Percentiles rank a stretch among this genome's conserved stretches.
Conservation (phyloP, 1,140 invertebrate genomes). For the Megathymus violae region DNA sequence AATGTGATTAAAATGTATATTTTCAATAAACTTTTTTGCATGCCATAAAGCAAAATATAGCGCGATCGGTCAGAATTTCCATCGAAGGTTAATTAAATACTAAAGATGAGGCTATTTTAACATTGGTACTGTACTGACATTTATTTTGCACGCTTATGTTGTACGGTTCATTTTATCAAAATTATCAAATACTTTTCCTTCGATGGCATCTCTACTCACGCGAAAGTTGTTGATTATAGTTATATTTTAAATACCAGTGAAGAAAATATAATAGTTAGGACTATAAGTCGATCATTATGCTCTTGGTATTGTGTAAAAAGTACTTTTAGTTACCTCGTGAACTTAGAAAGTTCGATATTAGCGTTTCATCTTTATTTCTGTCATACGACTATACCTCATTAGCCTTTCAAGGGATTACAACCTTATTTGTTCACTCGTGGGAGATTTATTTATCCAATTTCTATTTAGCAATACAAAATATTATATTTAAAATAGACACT, state of each 20-base stretch:
- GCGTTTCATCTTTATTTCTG: conserved; percentile 64
- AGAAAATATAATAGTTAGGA: conserved; percentile 69
- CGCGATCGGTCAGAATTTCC: conserved; percentile 40
- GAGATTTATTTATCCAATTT: conserved; percentile 18
- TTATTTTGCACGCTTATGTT: conserved; percentile 2
- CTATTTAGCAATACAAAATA: conserved; percentile 19
- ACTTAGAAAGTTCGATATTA: conserved; percentile 78
- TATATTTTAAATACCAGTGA: conserved; percentile 73
- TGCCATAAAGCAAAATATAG: conserved; percentile 56
- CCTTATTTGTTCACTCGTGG: conserved; percentile 39
- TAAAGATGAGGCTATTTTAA: conserved; percentile 50
- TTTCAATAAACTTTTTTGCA: conserved; percentile 66
- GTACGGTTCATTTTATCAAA: conserved; percentile 19
- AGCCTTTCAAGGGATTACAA: conserved; percentile 68
- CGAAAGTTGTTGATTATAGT: conserved; percentile 62
- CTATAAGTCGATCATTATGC: conserved; percentile 74
- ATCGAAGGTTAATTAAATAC: conserved; percentile 36
- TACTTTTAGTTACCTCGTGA: conserved; percentile 80
- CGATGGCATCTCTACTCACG: conserved; percentile 42
- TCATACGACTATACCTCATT: conserved; percentile 73
- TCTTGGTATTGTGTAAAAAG: conserved; percentile 68
- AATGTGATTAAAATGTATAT: conserved; percentile 75
- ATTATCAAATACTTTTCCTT: conserved; percentile 14
- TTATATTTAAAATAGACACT: conserved; percentile 28
- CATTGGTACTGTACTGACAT: conserved; percentile 9